Base-by-base conservation (phyloP, 2,888 invertebrate species). In the Ochlodes sylvanus region DNA sequence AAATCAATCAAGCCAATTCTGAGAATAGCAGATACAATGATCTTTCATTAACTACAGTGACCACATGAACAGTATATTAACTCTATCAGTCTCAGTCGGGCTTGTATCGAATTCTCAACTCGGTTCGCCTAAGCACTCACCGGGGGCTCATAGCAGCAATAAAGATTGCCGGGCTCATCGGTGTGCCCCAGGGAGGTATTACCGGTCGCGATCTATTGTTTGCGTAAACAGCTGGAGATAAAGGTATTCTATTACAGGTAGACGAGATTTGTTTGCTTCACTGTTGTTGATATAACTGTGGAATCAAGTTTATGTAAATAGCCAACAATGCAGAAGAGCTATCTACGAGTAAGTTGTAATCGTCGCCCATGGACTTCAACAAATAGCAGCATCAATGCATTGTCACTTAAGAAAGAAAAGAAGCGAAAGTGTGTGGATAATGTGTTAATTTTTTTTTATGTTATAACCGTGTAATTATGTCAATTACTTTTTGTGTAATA, bases 71-170 rank as follows among this genome's bases (percentile, higher is more conserved):
- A 34, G 41, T 41, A n/a, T 44, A 44, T 44, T 15, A 42, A 52
- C 14, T 52, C 15, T 34, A 56, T 56, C 17, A 34, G 15, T 56
- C 38, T 56, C 34, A 4, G 38, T 32, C 32, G 34, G 15, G 27
- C 12, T 52, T 21, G 41, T 58, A 32, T 47, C 15, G 32, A 47
- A 27, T 38, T 41, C n/a, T 54, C 55, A 27, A 34, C 34, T 55
- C 15, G 9, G 17, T 38, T 27, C 38, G 55, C 14, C 57, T 15
- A 65, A 65, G 47, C 50, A 44, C 41, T 52, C 65, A 50, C 57
- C 57, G 57, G 65, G 65, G 65, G 21, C 57, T 47, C 56, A 47
- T 64, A 47, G 38, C 47, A 47, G 38, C 55, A 55, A 55, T 55
- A 55, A 55, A 55, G 55, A 55, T 55, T 32, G 55, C 55, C 27